Percentiles rank a stretch among this genome's conserved stretches.
Evolutionary conservation across 2,113 vertebrate genomes (phyloP).

Genomic region (Notarius quadriscutis): DNA sequence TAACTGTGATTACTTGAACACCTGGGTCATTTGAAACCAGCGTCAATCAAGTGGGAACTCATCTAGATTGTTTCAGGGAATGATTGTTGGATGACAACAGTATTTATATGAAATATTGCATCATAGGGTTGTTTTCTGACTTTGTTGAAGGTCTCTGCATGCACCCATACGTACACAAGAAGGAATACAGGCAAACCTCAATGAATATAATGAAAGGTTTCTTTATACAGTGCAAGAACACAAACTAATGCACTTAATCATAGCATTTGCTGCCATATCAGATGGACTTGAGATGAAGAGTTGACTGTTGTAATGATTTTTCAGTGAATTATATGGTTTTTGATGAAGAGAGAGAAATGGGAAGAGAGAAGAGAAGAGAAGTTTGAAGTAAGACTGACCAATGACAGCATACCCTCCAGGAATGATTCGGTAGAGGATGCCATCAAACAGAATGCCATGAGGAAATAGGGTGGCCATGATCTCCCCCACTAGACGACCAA

Average conservation of each 20-base stretch:
- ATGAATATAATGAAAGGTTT: not conserved
- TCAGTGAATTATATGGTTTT: not conserved
- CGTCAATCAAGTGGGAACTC: not conserved
- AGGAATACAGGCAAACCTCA: not conserved
- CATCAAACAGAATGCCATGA: slow-evolving; percentile 89
- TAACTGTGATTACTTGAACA: not conserved
- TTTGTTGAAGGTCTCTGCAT: not conserved
- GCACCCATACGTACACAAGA: not conserved
- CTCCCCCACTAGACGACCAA: slow-evolving; percentile 88
- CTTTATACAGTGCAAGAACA: not conserved
- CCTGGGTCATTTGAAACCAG: not conserved
- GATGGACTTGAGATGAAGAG: not conserved
- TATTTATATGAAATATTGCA: not conserved
- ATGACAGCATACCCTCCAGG: slow-evolving; percentile 96
- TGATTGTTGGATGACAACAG: not conserved
- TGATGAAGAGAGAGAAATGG: not conserved
- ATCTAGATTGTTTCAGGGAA: not conserved
- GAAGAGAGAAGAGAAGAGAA: not conserved
- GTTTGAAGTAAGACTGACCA: slow-evolving; percentile 75
- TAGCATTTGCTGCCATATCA: not conserved
- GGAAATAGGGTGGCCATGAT: slow-evolving; percentile 92
- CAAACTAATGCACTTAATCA: not conserved
- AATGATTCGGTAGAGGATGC: slow-evolving; percentile 89
- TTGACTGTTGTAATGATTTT: not conserved
- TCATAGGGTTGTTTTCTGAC: not conserved